Evolutionary conservation across 2,888 invertebrate genomes (phyloP).

Genomic region (Apamea anceps): DNA sequence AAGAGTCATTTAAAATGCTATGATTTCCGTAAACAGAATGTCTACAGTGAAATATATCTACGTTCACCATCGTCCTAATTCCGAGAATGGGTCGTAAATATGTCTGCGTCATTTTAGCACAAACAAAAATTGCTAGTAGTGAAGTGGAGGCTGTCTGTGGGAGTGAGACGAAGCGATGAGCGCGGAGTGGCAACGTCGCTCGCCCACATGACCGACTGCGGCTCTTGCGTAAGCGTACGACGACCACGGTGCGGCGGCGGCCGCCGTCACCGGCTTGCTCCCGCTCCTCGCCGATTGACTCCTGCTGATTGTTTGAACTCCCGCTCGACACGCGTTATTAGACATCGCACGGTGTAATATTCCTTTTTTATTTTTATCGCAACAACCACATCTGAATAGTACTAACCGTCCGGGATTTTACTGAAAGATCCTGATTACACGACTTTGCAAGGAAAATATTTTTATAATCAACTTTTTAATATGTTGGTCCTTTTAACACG

Average conservation of each 20-base stretch:
- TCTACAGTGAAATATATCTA: conserved; percentile 69
- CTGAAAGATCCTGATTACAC: not conserved
- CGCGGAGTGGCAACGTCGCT: conserved; percentile 86
- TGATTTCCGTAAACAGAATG: conserved; percentile 70
- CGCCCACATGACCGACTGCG: conserved; percentile 87
- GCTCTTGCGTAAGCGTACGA: conserved; percentile 89
- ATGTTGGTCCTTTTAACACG: not conserved
- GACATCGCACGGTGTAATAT: conserved; percentile 34
- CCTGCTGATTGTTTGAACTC: conserved; percentile 75
- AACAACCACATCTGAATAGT: not conserved
- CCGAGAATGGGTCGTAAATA: conserved; percentile 85
- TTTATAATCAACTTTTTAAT: not conserved
- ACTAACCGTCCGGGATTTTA: not conserved
- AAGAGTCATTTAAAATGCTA: conserved; percentile 20
- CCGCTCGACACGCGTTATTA: conserved; percentile 61
- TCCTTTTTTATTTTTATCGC: conserved; percentile 27
- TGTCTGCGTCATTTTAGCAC: conserved; percentile 86
- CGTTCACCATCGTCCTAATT: conserved; percentile 82
- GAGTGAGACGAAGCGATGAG: conserved; percentile 80
- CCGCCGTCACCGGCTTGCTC: conserved; percentile 71
- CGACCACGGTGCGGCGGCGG: conserved; percentile 79
- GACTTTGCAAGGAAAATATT: not conserved
- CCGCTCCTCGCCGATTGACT: conserved; percentile 72
- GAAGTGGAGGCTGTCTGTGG: conserved; percentile 80
- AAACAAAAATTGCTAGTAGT: conserved; percentile 87